These are phyloP conservation scores for Pimpla rufipes DNA, from an alignment of 2,888 invertebrate genomes.

Conservation along the genomic window DNA sequence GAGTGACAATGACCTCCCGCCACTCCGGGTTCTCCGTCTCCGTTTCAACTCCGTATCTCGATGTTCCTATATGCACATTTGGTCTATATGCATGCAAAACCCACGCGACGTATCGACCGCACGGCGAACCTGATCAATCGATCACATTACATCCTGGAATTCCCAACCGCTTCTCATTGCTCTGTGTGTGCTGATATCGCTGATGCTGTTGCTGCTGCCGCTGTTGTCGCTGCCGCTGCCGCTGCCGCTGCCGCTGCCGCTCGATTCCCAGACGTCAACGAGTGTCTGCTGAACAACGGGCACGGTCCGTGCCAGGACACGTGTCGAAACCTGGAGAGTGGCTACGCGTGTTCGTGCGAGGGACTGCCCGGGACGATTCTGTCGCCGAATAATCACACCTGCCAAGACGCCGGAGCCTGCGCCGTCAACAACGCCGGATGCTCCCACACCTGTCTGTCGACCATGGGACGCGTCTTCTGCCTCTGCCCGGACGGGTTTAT, in stretches of 20 bases:
- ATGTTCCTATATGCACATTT: not conserved
- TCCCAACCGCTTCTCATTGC: slow-evolving; percentile 64
- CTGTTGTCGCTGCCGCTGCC: slow-evolving; percentile 31
- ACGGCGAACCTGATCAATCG: slow-evolving; percentile 38
- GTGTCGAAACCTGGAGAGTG: slow-evolving; percentile 88
- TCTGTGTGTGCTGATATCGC: slow-evolving; percentile 58
- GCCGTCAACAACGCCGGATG: slow-evolving; percentile 87
- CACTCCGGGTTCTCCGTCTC: not conserved
- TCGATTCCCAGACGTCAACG: slow-evolving; percentile 86
- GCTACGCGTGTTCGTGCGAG: slow-evolving; percentile 88
- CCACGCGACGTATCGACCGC: slow-evolving; percentile 35
- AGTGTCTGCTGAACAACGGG: slow-evolving; percentile 88
- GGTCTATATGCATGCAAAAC: not conserved
- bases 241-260: slow-evolving; percentile 33
- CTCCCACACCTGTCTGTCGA: slow-evolving; percentile 88
- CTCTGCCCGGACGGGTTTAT: slow-evolving; percentile 84
- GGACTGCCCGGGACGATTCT: slow-evolving; percentile 87
- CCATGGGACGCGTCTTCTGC: slow-evolving; percentile 86
- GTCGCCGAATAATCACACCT: slow-evolving; percentile 87
- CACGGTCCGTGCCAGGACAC: slow-evolving; percentile 89
- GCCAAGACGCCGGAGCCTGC: slow-evolving; percentile 88
- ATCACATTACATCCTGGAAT: slow-evolving; percentile 52
- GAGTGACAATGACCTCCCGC: slow-evolving; percentile 63
- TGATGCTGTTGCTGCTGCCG: slow-evolving; percentile 38
- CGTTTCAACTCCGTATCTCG: not conserved